These are phyloP conservation scores for Morphnarchus princeps DNA, from an alignment of 2,113 vertebrate genomes.

Conservation along the genomic window DNA sequence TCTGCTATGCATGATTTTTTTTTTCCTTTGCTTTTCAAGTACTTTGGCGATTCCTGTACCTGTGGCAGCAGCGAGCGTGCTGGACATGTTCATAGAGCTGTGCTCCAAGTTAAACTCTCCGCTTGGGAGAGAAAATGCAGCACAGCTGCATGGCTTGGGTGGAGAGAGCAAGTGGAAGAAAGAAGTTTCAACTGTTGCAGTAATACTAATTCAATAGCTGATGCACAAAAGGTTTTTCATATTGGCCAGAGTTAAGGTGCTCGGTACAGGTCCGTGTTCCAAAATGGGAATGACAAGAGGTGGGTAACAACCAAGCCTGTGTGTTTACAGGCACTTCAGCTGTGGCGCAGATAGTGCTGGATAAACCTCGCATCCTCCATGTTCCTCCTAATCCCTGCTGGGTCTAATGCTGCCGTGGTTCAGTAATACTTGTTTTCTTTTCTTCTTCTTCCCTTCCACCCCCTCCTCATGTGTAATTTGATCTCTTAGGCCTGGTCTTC, in stretches of 20 bases:
- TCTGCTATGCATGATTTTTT: neutral
- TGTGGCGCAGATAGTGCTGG: neutral
- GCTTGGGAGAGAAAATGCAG: neutral
- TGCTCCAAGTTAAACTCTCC: neutral
- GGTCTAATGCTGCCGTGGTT: slow-evolving; percentile 26
- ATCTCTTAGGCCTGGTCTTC: slow-evolving; percentile 71
- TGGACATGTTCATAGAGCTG: fast-evolving
- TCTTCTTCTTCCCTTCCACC: slow-evolving; percentile 54
- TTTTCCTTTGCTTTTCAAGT: neutral
- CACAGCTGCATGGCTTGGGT: neutral
- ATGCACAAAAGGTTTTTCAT: neutral
- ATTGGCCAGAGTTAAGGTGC: neutral
- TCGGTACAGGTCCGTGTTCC: neutral
- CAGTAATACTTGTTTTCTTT: slow-evolving; percentile 67
- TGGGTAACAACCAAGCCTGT: no score
- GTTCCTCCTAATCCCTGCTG: slow-evolving; percentile 51
- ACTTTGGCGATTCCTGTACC: neutral
- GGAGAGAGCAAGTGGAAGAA: neutral
- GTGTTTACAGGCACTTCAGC: neutral
- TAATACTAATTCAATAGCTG: neutral
- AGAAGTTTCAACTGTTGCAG: neutral
- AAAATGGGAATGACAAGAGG: neutral
- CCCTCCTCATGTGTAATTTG: slow-evolving; percentile 74
- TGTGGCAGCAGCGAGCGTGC: neutral
- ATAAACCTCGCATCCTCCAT: neutral